Percentiles rank a stretch among this genome's conserved stretches.
Conservation (phyloP, 2,888 invertebrate species). For the Leptopterna dolabrata region DNA sequence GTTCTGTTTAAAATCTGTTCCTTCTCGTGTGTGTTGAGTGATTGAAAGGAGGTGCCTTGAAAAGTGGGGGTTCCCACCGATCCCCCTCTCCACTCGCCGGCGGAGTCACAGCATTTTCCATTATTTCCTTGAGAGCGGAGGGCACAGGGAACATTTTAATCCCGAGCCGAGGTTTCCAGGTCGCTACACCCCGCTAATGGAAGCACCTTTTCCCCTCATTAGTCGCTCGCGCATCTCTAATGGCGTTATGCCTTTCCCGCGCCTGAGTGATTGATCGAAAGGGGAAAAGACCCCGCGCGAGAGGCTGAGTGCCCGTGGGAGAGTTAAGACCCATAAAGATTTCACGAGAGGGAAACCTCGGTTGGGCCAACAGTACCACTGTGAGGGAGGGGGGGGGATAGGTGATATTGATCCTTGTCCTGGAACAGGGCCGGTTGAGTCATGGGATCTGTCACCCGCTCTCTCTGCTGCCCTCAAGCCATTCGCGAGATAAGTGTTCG, state of each 20-base stretch:
- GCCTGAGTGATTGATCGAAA: background rate
- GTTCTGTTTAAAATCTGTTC: too few relatives aligned
- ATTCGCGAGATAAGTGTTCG: background rate
- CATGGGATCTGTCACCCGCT: background rate
- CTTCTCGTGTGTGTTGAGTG: too few relatives aligned
- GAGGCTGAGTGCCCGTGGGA: background rate
- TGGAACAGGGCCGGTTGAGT: background rate
- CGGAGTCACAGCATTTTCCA: background rate
- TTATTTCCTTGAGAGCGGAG: background rate
- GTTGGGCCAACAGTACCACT: too few relatives aligned
- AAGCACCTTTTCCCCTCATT: background rate
- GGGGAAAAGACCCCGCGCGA: background rate
- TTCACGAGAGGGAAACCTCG: background rate
- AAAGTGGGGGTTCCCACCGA: too few relatives aligned
- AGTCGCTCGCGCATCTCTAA: background rate
- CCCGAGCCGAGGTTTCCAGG: background rate
- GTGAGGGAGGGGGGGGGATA: background rate
- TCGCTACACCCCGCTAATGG: background rate
- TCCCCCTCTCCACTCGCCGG: too few relatives aligned
- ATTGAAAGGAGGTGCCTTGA: too few relatives aligned
- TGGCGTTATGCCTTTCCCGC: background rate
- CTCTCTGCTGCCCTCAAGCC: background rate
- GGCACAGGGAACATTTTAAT: background rate
- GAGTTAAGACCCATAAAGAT: background rate
- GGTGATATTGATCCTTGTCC: background rate